Conservation (phyloP, 2,797 vertebrate genomes). For the Limnodromus scolopaceus region DNA sequence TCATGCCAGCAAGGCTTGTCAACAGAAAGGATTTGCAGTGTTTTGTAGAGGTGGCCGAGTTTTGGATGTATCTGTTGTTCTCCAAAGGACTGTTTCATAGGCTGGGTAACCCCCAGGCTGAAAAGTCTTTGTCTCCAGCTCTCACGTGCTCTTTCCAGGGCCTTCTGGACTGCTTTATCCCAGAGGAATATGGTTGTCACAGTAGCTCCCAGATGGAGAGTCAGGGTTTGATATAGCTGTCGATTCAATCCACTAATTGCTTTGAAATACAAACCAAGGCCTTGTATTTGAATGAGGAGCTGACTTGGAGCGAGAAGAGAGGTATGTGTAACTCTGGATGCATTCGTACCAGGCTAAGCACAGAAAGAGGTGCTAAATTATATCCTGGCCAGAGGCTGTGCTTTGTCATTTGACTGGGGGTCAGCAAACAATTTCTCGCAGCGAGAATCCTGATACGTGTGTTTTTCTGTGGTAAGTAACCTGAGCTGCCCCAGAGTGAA, state of each 20-base stretch:
- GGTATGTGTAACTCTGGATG: not conserved
- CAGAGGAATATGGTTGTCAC: not conserved
- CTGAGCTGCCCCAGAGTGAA: not conserved
- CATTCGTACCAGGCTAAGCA: not conserved
- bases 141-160: not conserved
- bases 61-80: not conserved
- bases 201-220: not conserved
- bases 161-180: not conserved
- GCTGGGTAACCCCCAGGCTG: not conserved
- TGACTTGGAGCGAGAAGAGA: not conserved
- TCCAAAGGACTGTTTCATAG: not conserved
- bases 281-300: not conserved
- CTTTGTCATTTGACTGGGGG: not conserved
- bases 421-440: not conserved
- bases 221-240: not conserved
- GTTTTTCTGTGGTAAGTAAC: not conserved
- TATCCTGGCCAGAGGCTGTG: not conserved
- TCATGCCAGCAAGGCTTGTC: not conserved
- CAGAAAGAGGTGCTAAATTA: not conserved
- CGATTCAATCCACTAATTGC: not conserved
- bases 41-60: not conserved
- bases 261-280: not conserved
- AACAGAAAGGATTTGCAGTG: not conserved
- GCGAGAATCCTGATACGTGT: not conserved
- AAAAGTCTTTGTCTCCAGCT: not conserved